Evolutionary conservation across 2,113 vertebrate species (phyloP).

Genomic region (Motacilla alba): DNA sequence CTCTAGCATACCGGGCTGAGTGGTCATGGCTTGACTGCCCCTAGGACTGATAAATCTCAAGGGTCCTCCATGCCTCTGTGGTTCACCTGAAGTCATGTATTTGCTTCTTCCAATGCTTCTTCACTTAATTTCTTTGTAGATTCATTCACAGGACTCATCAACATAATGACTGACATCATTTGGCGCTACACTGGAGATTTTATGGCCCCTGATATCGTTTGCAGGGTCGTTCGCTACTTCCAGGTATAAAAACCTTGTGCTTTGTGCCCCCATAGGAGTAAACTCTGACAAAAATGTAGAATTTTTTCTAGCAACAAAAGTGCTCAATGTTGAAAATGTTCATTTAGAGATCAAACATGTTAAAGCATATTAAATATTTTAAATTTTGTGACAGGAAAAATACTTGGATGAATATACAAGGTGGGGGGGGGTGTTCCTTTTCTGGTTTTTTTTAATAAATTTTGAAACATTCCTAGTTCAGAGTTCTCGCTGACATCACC

Average conservation of each 20-base stretch:
- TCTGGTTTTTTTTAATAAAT: not conserved
- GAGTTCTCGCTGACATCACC: not conserved
- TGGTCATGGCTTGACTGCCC: rapidly evolving
- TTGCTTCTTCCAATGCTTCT: not conserved
- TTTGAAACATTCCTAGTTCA: not conserved
- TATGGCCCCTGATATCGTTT: slow-evolving; percentile 76
- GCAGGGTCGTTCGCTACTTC: slow-evolving; percentile 69
- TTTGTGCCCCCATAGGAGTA: not conserved
- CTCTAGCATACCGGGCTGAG: not conserved
- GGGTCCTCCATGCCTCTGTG: not conserved
- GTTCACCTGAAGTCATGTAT: not conserved
- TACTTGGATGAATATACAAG: not conserved
- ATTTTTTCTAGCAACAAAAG: not conserved
- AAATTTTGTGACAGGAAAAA: not conserved
- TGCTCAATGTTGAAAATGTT: not conserved
- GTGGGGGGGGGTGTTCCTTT: not conserved
- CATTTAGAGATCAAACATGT: not conserved
- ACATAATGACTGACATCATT: slow-evolving; percentile 78
- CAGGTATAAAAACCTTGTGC: slow-evolving; percentile 46
- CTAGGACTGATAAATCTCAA: not conserved
- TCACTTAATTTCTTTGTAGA: slow-evolving; percentile 49
- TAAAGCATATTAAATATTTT: not conserved
- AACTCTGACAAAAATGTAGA: not conserved
- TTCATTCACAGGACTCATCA: slow-evolving; percentile 75
- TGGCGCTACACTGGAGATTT: slow-evolving; percentile 80